phyloP scores from a whole-genome alignment of 2,797 vertebrate species.

The Acomys russatus region DNA sequence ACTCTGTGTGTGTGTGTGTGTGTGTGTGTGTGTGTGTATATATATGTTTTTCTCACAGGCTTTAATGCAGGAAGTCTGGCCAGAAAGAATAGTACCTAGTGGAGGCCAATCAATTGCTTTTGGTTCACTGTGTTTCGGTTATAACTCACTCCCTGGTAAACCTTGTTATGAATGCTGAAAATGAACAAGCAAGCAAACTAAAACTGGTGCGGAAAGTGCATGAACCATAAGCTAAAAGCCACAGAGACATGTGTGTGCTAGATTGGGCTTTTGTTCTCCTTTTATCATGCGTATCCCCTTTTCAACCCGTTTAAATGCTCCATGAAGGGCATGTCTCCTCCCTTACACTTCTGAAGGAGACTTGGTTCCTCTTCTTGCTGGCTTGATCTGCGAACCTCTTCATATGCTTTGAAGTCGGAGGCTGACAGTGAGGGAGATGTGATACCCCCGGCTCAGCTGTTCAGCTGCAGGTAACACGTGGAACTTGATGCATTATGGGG shows the following conservation, averaged over 20 bases:
- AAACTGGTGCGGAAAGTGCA: slow-evolving; percentile 9
- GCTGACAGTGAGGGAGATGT: not conserved
- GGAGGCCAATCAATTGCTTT: not conserved
- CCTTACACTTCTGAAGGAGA: not conserved
- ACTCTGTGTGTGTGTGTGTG: no score
- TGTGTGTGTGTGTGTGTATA: no score
- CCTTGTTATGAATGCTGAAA: slow-evolving; percentile 45
- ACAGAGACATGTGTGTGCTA: not conserved
- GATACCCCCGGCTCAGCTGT: not conserved
- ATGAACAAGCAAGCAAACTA: not conserved
- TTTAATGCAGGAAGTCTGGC: not conserved
- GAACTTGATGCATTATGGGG: not conserved
- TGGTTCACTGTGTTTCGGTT: slow-evolving; percentile 44
- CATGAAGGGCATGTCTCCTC: not conserved
- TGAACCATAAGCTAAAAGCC: not conserved
- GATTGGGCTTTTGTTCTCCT: not conserved
- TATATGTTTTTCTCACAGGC: not conserved
- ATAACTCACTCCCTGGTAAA: slow-evolving; percentile 47
- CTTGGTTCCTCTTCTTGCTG: not conserved
- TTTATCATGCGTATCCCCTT: not conserved
- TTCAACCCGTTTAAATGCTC: not conserved
- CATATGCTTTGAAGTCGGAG: not conserved
- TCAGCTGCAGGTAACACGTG: rapidly evolving
- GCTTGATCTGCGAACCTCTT: not conserved
- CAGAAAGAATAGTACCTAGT: not conserved